These are phyloP conservation scores for Ceratothoa steindachneri DNA, from an alignment of 2,888 invertebrate genomes.

Conservation along the genomic window DNA sequence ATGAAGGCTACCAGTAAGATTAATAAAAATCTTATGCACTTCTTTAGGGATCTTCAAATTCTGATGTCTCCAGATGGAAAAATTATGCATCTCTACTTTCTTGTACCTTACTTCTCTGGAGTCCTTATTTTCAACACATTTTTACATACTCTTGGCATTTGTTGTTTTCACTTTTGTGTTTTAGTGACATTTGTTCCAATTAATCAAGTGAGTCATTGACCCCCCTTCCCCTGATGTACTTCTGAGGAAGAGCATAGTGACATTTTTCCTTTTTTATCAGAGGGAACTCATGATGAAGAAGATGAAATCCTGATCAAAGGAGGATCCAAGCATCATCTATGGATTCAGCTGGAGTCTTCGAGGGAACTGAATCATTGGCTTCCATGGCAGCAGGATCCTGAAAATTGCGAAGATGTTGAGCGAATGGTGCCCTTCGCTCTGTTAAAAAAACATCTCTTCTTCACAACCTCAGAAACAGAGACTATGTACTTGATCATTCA, in stretches of 20 bases:
- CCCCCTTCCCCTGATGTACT: too few species aligned
- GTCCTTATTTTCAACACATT: background rate
- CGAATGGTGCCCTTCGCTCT: constrained; percentile 54
- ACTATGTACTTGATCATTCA: constrained; percentile 48
- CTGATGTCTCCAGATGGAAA: too few species aligned
- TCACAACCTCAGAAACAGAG: constrained; percentile 16
- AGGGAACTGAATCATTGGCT: constrained; percentile 53
- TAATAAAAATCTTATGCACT: too few species aligned
- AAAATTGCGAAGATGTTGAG: constrained; percentile 55
- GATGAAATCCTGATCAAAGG: constrained; percentile 49
- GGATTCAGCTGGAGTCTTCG: constrained; percentile 53
- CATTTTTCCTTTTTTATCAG: constrained; percentile 23
- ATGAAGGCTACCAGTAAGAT: too few species aligned
- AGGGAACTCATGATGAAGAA: constrained; percentile 47
- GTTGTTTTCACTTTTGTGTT: too few species aligned
- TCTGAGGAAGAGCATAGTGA: too few species aligned
- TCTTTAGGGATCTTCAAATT: too few species aligned
- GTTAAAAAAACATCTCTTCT: constrained; percentile 46
- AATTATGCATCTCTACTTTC: too few species aligned
- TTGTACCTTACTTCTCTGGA: too few species aligned
- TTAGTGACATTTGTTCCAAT: too few species aligned
- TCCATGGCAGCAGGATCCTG: constrained; percentile 53
- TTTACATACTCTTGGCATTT: background rate
- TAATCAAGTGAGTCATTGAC: too few species aligned
- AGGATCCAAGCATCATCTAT: constrained; percentile 48